Conservation (phyloP, 2,113 vertebrate genomes). For the Chrysemys picta region DNA sequence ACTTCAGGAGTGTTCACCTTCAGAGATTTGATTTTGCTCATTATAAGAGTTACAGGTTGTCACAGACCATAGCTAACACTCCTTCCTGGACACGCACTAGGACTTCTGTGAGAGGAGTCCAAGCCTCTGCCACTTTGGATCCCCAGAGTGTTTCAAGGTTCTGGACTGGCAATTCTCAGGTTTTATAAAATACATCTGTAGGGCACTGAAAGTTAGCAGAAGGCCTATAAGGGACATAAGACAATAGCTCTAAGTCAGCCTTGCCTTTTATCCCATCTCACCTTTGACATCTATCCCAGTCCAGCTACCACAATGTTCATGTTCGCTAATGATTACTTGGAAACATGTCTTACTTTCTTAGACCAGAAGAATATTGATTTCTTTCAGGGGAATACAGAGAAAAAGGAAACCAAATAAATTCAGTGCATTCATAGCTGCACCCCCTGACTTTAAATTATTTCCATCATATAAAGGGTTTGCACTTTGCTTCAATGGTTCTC, state of each 20-base stretch:
- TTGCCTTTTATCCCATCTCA: background rate
- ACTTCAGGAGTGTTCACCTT: background rate
- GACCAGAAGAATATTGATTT: background rate
- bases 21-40: background rate
- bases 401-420: background rate
- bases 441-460: no score
- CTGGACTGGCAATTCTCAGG: background rate
- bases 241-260: background rate
- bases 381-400: background rate
- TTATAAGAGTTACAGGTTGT: background rate
- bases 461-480: no score
- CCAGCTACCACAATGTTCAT: background rate
- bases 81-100: background rate
- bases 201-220: background rate
- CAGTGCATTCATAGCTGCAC: background rate
- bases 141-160: background rate
- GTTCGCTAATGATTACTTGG: background rate
- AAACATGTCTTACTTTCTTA: background rate
- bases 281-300: background rate
- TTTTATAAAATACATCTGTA: background rate
- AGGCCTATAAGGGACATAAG: background rate
- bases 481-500: no score
- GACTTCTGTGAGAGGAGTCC: background rate
- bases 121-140: background rate
- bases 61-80: background rate